Base-by-base conservation (phyloP, 2,797 vertebrate genomes). In the Babyrousa celebensis region DNA sequence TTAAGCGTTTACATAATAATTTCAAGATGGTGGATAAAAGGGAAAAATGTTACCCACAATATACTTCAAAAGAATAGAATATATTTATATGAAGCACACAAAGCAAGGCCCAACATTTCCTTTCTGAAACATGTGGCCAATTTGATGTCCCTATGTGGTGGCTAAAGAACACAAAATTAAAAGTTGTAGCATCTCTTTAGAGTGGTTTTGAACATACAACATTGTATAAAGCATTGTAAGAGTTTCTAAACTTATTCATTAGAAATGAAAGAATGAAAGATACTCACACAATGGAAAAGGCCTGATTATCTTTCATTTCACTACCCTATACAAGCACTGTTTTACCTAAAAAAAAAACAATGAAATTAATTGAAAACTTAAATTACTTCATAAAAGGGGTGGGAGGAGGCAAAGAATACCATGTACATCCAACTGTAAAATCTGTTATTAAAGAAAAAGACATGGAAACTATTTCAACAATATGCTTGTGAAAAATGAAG, bases 1-100 rank as follows among this genome's bases (percentile, higher is more conserved):
- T 97, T 97, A 98, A 98, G 97, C 93, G 32, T 98, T 98, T 95
- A 90, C 54, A 67, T 96, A 98, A 98, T 98, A 98, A 96, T 72
- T 98, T 98, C 97, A 98, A 98, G 97, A 98, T 96, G 95, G 98
- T 94, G 91, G 95, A 82, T 91, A 95, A 98, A 97, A 95, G 97
- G 60, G 56, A 80, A 95, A 97, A 98, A 98, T 77, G 88, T 79
- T 98, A 97, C 63, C 93, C 96, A 97, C 93, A 98, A 97, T 97
- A 97, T 98, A 96, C 97, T 97, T 98, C 93, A 96, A 96, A 98
- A 98, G 98, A 98, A 98, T 97, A 97, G 65, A 96, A 98, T 97
- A 97, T 93, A 96, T 96, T 98, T 97, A 95, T 97, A 95, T 95
- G 94, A 85, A 98, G 86, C 15, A 0, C 95, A 98, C 79, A 96